phyloP scores from a whole-genome alignment of 2,113 vertebrate genomes.

The Catharus bicknelli region DNA sequence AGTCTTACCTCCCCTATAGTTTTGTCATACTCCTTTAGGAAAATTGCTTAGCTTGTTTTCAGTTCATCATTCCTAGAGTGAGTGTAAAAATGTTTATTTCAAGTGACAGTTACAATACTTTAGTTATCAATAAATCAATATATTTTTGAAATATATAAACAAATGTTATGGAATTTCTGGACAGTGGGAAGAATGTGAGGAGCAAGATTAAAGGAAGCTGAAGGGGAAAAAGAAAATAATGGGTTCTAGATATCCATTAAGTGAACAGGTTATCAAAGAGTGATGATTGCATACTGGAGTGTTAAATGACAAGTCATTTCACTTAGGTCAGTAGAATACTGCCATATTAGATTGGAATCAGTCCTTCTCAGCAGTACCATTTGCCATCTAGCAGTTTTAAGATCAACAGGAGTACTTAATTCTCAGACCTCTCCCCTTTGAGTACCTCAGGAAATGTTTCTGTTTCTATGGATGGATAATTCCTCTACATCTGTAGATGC shows the following conservation, averaged over 20 bases:
- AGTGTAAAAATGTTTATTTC: background rate
- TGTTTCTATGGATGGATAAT: background rate
- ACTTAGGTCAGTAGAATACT: background rate
- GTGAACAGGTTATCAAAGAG: background rate
- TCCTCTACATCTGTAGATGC: background rate
- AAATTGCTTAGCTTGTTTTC: background rate
- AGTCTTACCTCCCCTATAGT: background rate
- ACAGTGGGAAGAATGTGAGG: background rate
- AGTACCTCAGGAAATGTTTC: background rate
- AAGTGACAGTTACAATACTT: background rate
- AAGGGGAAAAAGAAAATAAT: background rate
- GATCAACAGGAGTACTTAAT: background rate
- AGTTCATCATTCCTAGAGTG: background rate
- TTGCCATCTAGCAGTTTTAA: background rate
- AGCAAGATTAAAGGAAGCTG: background rate
- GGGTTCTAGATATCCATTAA: background rate
- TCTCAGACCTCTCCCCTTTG: background rate
- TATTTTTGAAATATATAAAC: background rate
- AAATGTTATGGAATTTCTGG: background rate
- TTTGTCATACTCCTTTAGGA: background rate
- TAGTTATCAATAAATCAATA: background rate
- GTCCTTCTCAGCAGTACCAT: background rate
- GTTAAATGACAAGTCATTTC: background rate
- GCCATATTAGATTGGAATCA: background rate
- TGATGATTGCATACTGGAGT: background rate